phyloP scores from a whole-genome alignment of 2,113 vertebrate genomes.

The Corapipo altera region DNA sequence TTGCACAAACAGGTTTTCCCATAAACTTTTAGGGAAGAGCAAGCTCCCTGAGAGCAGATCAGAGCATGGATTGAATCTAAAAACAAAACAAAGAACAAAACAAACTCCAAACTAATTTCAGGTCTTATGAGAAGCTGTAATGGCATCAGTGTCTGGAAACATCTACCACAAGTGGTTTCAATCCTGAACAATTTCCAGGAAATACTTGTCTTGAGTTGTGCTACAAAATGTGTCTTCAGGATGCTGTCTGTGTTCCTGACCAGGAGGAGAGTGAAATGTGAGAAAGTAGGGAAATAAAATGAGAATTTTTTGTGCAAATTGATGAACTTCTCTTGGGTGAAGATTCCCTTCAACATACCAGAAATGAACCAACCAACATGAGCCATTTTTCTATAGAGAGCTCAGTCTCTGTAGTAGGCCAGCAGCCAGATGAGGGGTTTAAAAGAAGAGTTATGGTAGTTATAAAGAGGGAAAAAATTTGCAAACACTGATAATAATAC shows the following conservation, averaged over 20 bases:
- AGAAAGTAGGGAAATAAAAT: not conserved
- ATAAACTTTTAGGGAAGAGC: constrained; percentile 15
- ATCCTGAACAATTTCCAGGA: not conserved
- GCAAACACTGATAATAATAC: constrained; percentile 70
- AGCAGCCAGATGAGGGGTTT: constrained; percentile 72
- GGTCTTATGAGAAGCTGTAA: constrained; percentile 14
- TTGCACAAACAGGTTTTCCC: constrained; percentile 23
- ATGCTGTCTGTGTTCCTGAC: not conserved
- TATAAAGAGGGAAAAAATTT: constrained; percentile 66
- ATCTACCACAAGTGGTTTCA: not conserved
- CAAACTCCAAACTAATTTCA: not conserved
- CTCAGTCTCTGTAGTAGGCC: constrained; percentile 52
- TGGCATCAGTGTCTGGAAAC: constrained; percentile 16
- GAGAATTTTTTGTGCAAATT: not conserved
- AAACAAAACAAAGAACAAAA: not conserved
- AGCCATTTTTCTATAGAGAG: constrained; percentile 22
- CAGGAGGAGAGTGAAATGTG: not conserved
- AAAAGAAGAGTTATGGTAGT: constrained; percentile 67
- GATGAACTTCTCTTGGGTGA: not conserved
- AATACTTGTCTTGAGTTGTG: not conserved
- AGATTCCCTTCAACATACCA: constrained; percentile 15
- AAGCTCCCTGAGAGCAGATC: constrained; percentile 34
- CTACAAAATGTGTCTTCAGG: constrained; percentile 34
- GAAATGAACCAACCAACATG: not conserved
- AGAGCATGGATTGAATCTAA: not conserved